Base-by-base conservation (phyloP, 2,113 vertebrate species). In the Bambusicola thoracicus region DNA sequence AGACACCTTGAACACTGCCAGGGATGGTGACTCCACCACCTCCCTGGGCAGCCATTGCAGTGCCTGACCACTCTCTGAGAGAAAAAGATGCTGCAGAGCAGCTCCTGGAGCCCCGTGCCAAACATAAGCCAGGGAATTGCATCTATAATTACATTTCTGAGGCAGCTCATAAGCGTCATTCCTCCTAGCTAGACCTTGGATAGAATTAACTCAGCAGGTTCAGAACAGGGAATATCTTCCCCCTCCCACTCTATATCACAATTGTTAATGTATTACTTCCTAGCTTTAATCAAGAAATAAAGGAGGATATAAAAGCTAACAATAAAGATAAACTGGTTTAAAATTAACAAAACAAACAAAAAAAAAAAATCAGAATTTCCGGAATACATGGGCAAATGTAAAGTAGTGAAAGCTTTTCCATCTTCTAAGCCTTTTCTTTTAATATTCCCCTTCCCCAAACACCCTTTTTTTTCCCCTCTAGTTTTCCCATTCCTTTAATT, bases 91-190 rank as follows among this genome's bases (percentile, higher is more conserved):
- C 75, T 78, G 18, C 30, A 81, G 53, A 4, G 22, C 56, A 48
- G 22, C 17, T 89, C 46, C 56, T 5, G 0, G 17, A 92, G 62
- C 58, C 79, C 40, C 29, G 58, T 32, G 40, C 38, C 78, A 89
- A 92, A 61, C 58, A 32, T 59, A 19, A 76, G 61, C 25, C 43
- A 30, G 72, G 25, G 63, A 93, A 93, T 85, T 85, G 88, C 85
- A 93, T 66, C 65, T 85, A 56, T 93, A 92, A 92, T 93, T 93
- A 70, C 20, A 56, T 78, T 93, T 93, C 68, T 61, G 93, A 83
- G 46, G 30, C 36, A 86, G 51, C 51, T 86, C 51, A 90, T 73
- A 84, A 94, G 78, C 81, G 75, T 84, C 61, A 75, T 92, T 85
- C 36, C 27, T 63, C n/a, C 84, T 59, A 90, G 65, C 56, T 90